Conservation (phyloP, 2,797 vertebrate species). For the Acanthurus tractus region DNA sequence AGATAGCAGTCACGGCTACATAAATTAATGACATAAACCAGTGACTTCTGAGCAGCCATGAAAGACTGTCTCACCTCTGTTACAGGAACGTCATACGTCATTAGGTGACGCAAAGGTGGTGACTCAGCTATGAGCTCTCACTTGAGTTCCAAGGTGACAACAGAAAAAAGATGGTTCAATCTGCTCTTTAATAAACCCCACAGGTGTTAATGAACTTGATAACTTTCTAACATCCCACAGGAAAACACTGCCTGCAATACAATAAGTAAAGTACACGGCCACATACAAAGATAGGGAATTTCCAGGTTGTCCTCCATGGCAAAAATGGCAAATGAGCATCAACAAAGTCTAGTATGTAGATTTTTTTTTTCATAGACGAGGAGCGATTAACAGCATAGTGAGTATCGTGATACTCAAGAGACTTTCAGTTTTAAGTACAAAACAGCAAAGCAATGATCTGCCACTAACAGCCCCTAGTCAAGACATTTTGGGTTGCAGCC, state of each 20-base stretch:
- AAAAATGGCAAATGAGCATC: background rate
- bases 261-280: background rate
- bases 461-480: slow-evolving; percentile 21
- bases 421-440: background rate
- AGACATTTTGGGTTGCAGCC: slow-evolving; percentile 30
- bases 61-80: background rate
- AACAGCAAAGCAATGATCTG: slow-evolving; percentile 29
- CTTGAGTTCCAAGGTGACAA: slow-evolving; percentile 11
- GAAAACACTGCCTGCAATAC: background rate
- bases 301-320: background rate
- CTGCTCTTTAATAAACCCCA: slow-evolving; percentile 4
- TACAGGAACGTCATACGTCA: slow-evolving; percentile 9
- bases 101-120: slow-evolving; percentile 13
- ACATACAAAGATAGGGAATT: background rate
- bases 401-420: too few relatives aligned
- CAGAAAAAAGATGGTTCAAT: background rate
- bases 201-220: slow-evolving; percentile 13
- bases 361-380: slow-evolving; percentile 1
- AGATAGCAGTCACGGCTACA: too few relatives aligned
- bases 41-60: background rate
- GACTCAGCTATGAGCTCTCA: slow-evolving; percentile 30
- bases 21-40: too few relatives aligned
- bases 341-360: background rate
- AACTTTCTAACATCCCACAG: slow-evolving; percentile 3
- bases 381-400: slow-evolving; percentile 13